Evolutionary conservation across 2,888 invertebrate species (phyloP).

Genomic region (Cephus pulcher): DNA sequence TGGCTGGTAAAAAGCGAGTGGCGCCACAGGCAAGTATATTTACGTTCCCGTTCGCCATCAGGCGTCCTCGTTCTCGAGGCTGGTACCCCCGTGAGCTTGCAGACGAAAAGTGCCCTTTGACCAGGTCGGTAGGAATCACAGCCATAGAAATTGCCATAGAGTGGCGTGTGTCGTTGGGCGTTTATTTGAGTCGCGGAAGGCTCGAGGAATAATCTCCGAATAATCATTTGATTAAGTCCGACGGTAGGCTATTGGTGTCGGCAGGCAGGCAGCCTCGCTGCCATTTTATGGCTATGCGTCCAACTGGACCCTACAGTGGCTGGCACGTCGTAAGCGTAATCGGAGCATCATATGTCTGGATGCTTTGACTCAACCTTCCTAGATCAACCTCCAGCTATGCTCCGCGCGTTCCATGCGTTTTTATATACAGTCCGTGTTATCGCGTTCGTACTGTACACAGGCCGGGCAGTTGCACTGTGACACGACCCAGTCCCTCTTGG

Average conservation of each 20-base stretch:
- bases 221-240: constrained; percentile 60
- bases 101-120: neutral
- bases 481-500: neutral
- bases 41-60: neutral
- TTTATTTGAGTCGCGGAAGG: constrained; percentile 22
- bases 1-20: neutral
- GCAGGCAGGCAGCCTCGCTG: constrained; percentile 17
- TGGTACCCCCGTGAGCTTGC: no score
- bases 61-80: no score
- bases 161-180: neutral
- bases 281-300: neutral
- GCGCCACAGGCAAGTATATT: neutral
- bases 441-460: neutral
- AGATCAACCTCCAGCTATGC: neutral
- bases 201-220: constrained; percentile 59
- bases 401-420: neutral
- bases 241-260: constrained; percentile 48
- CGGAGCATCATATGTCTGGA: neutral
- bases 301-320: neutral
- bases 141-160: neutral
- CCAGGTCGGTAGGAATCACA: neutral
- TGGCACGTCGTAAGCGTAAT: neutral
- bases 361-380: neutral
- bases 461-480: neutral
- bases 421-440: neutral